Evolutionary conservation across 2,797 vertebrate genomes (phyloP).

Genomic region (Carapus acus): DNA sequence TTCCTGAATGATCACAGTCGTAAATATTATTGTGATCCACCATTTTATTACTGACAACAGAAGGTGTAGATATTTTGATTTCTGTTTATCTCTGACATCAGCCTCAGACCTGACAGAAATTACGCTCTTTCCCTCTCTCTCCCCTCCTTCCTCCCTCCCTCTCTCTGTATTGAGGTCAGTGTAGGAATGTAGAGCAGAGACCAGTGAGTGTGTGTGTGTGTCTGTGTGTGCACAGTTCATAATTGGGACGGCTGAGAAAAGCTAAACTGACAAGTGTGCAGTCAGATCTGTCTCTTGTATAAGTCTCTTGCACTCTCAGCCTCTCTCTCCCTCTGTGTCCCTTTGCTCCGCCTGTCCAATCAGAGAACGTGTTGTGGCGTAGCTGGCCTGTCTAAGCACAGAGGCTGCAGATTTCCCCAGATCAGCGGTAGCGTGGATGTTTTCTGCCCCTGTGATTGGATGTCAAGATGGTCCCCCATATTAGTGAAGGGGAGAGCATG

Average conservation of each 20-base stretch:
- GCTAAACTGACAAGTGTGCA: not conserved
- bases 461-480: fast-evolving
- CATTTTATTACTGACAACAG: not conserved
- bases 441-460: slow-evolving; percentile 6
- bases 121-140: not conserved
- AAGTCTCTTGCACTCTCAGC: not conserved
- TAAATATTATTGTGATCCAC: not conserved
- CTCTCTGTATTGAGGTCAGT: slow-evolving; percentile 29
- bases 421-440: too few relatives aligned
- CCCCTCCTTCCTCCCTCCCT: not conserved
- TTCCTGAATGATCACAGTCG: too few relatives aligned
- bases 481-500: slow-evolving; percentile 4
- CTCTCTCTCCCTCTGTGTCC: too few relatives aligned
- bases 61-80: slow-evolving; percentile 1
- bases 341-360: not conserved
- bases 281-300: not conserved
- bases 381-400: not conserved
- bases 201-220: too few relatives aligned
- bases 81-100: not conserved
- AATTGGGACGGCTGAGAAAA: slow-evolving; percentile 34
- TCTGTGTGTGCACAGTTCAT: slow-evolving; percentile 4
- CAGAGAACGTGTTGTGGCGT: slow-evolving; percentile 1
- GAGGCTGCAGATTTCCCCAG: not conserved
- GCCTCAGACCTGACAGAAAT: too few relatives aligned
- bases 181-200: slow-evolving; percentile 35